Percentiles rank a stretch among this genome's conserved stretches.
phyloP scores from a whole-genome alignment of 2,888 invertebrate genomes.

The Dynastes grantii region DNA sequence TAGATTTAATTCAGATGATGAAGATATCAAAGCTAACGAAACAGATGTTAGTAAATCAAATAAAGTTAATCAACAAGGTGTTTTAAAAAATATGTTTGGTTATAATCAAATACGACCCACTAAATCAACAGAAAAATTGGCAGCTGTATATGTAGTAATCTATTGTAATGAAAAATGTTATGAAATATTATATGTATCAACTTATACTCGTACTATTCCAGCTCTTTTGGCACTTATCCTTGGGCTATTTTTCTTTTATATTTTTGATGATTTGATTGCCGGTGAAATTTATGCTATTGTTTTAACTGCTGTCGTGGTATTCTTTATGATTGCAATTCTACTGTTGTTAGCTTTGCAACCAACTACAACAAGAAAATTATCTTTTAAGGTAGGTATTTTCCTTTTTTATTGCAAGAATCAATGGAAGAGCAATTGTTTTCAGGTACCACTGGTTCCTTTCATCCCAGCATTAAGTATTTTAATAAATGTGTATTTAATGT shows the following conservation, averaged over 20 bases:
- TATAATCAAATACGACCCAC: constrained; percentile 68
- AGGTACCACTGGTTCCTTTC: constrained; percentile 89
- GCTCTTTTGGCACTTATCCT: constrained; percentile 61
- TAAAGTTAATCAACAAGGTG: constrained; percentile 5
- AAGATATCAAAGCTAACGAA: background rate
- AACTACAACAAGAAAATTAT: constrained; percentile 75
- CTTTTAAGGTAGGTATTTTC: constrained; percentile 74
- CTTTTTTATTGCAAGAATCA: background rate
- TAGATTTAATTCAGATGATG: constrained; percentile 29
- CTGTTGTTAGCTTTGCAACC: constrained; percentile 76
- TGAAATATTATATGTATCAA: background rate
- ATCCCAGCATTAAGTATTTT: constrained; percentile 87
- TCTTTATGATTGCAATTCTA: constrained; percentile 69
- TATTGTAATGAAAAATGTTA: constrained; percentile 69
- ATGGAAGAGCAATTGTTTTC: constrained; percentile 50
- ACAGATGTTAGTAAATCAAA: background rate
- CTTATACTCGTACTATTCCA: background rate
- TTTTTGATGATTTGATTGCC: constrained; percentile 64
- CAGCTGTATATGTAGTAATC: constrained; percentile 70
- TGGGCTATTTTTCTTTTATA: constrained; percentile 64
- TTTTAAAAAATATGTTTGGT: constrained; percentile 70
- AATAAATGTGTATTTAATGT: constrained; percentile 89
- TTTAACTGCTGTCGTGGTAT: constrained; percentile 63
- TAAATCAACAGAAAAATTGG: constrained; percentile 70
- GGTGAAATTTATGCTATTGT: constrained; percentile 65